These are phyloP conservation scores for Psylliodes chrysocephalus DNA, from an alignment of 2,888 invertebrate genomes.

Conservation along the genomic window DNA sequence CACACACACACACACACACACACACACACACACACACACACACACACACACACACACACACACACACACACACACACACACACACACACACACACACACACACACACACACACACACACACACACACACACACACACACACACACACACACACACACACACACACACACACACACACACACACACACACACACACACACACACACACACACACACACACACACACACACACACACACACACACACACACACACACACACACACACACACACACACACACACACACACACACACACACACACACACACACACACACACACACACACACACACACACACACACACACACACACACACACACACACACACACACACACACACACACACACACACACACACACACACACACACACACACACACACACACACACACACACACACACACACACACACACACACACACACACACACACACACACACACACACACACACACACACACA, in stretches of 20 bases:
- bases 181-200: conserved; percentile 15
- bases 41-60: neutral
- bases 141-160: conserved; percentile 15
- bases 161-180: conserved; percentile 15
- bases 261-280: conserved; percentile 15
- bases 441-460: neutral
- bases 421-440: neutral
- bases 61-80: neutral
- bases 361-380: conserved; percentile 15
- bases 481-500: neutral
- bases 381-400: conserved; percentile 15
- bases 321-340: conserved; percentile 15
- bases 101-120: conserved; percentile 14
- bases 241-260: conserved; percentile 15
- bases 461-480: neutral
- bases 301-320: conserved; percentile 15
- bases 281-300: conserved; percentile 15
- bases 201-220: conserved; percentile 15
- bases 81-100: conserved; percentile 14
- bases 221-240: conserved; percentile 14
- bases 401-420: conserved; percentile 1
- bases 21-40: neutral
- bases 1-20: too few species aligned
- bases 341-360: conserved; percentile 15
- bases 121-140: conserved; percentile 15